Percentiles rank a stretch among this genome's conserved stretches.
Conservation (phyloP, 1,140 invertebrate species). For the Neodiprion fabricii region DNA sequence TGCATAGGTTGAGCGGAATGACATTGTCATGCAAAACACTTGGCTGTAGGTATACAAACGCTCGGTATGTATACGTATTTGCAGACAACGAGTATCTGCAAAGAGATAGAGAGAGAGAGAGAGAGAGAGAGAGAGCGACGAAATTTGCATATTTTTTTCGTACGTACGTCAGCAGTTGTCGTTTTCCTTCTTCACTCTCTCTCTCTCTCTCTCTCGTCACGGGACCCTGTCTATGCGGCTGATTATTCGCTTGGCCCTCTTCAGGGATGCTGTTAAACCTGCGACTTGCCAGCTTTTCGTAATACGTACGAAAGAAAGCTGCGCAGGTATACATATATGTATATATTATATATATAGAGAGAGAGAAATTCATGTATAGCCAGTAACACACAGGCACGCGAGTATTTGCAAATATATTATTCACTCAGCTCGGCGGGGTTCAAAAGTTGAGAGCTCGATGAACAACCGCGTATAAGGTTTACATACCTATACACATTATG, state of each 20-base stretch:
- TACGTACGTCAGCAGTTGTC: neutral
- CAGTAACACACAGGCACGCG: too few relatives aligned
- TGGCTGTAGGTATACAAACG: slow-evolving; percentile 18
- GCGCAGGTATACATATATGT: slow-evolving; percentile 34
- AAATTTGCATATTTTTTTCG: slow-evolving; percentile 38
- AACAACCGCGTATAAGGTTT: too few relatives aligned
- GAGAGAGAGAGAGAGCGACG: slow-evolving; percentile 28
- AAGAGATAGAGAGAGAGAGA: slow-evolving; percentile 55
- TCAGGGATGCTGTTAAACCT: slow-evolving; percentile 23
- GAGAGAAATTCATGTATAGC: too few relatives aligned
- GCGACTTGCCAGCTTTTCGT: too few relatives aligned
- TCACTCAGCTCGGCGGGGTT: too few relatives aligned
- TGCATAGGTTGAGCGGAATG: slow-evolving; percentile 34
- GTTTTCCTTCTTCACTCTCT: slow-evolving; percentile 13
- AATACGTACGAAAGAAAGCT: too few relatives aligned
- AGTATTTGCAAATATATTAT: too few relatives aligned
- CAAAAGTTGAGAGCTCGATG: too few relatives aligned
- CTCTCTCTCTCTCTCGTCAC: slow-evolving; percentile 19
- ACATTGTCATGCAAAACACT: slow-evolving; percentile 53
- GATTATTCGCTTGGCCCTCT: slow-evolving; percentile 4
- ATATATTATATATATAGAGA: too few relatives aligned
- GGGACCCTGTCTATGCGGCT: slow-evolving; percentile 6
- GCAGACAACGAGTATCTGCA: slow-evolving; percentile 40
- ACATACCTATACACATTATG: too few relatives aligned
- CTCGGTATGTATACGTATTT: too few relatives aligned